Evolutionary conservation across 1,140 invertebrate genomes (phyloP).

Genomic region (Meloidogyne hapla): DNA sequence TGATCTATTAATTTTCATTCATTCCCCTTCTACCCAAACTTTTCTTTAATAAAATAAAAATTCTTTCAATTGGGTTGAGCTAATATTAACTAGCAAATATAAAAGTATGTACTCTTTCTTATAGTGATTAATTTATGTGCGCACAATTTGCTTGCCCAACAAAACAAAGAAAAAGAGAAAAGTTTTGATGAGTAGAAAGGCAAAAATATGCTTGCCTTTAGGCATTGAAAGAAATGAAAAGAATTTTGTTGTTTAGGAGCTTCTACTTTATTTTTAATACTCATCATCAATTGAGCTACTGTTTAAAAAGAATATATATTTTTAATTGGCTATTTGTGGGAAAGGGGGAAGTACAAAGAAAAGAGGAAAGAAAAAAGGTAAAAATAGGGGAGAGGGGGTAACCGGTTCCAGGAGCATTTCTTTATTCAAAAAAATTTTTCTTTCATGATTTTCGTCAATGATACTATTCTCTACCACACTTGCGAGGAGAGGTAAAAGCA

Average conservation of each 20-base stretch:
- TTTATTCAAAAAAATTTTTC: neutral
- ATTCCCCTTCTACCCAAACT: too few species aligned
- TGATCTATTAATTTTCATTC: neutral
- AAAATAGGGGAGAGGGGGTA: neutral
- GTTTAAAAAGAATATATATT: neutral
- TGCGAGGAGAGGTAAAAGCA: neutral
- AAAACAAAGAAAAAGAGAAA: neutral
- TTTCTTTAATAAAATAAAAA: neutral
- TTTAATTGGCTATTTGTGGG: neutral
- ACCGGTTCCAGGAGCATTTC: neutral
- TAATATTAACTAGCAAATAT: neutral
- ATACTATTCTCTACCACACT: conserved; percentile 4
- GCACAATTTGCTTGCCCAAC: conserved; percentile 2
- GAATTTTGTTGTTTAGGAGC: neutral
- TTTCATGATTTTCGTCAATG: neutral
- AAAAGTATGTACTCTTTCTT: neutral
- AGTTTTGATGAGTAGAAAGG: neutral
- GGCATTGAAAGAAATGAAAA: neutral
- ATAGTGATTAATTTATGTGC: conserved; percentile 1
- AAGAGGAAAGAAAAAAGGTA: neutral
- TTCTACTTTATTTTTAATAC: neutral
- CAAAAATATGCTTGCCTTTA: too few species aligned
- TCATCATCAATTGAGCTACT: neutral
- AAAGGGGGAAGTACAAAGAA: neutral
- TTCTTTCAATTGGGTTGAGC: conserved; percentile 2